Evolutionary conservation across 2,888 invertebrate species (phyloP), one percentile per base, ranked within the genome.

Genomic region (Kuschelorhynchus macadamiae): DNA sequence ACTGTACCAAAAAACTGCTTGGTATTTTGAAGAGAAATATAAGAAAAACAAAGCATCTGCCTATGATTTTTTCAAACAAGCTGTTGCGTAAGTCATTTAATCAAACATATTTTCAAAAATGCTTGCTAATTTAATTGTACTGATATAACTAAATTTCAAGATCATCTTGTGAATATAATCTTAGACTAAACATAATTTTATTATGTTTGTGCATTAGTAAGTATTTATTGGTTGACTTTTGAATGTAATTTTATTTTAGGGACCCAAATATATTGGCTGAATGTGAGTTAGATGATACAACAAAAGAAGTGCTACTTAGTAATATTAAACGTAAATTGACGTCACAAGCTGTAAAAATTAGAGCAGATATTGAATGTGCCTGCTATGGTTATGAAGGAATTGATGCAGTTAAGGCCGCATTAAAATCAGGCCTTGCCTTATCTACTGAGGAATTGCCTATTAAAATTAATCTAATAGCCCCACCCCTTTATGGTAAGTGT

Each of bases 341-440:
- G 17, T 97, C 98, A 4, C 98, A 99, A 83, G 94, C 95, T n/a
- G 95, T 96, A 0, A 97, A 97, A 87, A 96, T 97, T 71, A 88
- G 97, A 73, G 93, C 96, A 11, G 95, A 95, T 83, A 92, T 97
- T 77, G 95, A 96, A 83, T 96, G 96, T 74, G 93, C 95, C 0
- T 97, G 97, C 83, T 97, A 96, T 78, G 94, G 95, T 0, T 99
- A 98, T 80, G 98, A 99, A 83, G 99, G 99, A 21, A 98, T 99
- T 73, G 98, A 99, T 85, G 99, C 99, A 2, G 98, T 99, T 0
- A 97, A 99, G 82, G 87, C 92, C 42, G 96, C 99, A 0, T 85
- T 99, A 39, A 92, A 91, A 82, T 89, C 94, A 71, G 99, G 99
- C 0, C 89, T 99, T 33, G 91, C 93, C 39, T 86, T 96, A 56